Evolutionary conservation across 2,888 invertebrate genomes (phyloP).

Genomic region (Tetheella fluctuosa): DNA sequence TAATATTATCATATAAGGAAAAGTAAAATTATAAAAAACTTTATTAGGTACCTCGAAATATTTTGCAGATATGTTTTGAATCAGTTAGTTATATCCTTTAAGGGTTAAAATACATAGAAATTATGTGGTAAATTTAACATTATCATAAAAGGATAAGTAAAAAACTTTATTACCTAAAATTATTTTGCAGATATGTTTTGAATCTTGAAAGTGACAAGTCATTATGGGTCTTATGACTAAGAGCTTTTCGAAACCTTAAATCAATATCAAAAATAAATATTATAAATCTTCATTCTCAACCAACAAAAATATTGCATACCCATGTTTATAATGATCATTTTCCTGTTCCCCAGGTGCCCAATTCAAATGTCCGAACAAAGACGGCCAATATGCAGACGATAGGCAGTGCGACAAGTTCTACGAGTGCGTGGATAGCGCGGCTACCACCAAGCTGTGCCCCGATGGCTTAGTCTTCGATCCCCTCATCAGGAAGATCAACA

Average conservation of each 20-base stretch:
- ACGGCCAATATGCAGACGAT: slow-evolving; percentile 91
- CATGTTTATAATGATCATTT: slow-evolving; percentile 16
- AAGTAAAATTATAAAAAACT: too few relatives aligned
- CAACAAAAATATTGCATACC: background rate
- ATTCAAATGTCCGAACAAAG: slow-evolving; percentile 91
- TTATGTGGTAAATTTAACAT: too few relatives aligned
- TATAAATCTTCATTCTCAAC: background rate
- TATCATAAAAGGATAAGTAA: too few relatives aligned
- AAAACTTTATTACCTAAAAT: too few relatives aligned
- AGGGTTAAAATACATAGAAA: too few relatives aligned
- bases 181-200: too few relatives aligned
- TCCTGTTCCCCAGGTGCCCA: slow-evolving; percentile 76
- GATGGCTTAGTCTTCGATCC: slow-evolving; percentile 96
- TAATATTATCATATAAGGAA: too few relatives aligned
- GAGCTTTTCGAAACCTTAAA: background rate
- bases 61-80: too few relatives aligned
- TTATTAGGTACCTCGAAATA: too few relatives aligned
- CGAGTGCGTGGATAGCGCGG: slow-evolving; percentile 89
- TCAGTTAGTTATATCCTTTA: too few relatives aligned
- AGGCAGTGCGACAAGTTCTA: slow-evolving; percentile 95
- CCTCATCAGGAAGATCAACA: slow-evolving; percentile 92
- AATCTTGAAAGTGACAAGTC: background rate
- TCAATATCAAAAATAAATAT: background rate
- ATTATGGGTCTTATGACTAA: background rate
- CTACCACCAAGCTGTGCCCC: slow-evolving; percentile 91